A percentile compares a stretch with the other conserved stretches of the same genome.
phyloP scores from a whole-genome alignment of 2,888 invertebrate genomes.

The Trichogramma dendrolimi region DNA sequence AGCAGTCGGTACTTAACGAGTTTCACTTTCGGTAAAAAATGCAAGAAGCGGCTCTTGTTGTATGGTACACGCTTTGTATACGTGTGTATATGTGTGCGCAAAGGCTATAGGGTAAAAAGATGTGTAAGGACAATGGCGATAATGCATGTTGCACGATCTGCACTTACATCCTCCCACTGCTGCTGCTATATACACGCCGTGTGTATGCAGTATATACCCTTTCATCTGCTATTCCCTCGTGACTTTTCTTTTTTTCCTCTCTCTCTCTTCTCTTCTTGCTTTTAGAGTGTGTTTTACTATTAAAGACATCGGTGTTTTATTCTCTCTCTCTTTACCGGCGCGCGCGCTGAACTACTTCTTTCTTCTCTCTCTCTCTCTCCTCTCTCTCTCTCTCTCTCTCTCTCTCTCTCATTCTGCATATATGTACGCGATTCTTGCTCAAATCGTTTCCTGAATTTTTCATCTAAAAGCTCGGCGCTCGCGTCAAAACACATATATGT shows the following conservation, averaged over 20 bases:
- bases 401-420: neutral
- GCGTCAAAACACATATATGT: too few species aligned
- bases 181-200: too few species aligned
- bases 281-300: too few species aligned
- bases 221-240: too few species aligned
- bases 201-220: too few species aligned
- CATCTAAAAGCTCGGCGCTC: too few species aligned
- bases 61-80: neutral
- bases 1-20: conserved; percentile 22
- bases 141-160: conserved; percentile 29
- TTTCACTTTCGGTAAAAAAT: conserved; percentile 27
- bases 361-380: neutral
- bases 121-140: conserved; percentile 24
- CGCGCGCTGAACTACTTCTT: too few species aligned
- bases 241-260: neutral
- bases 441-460: too few species aligned
- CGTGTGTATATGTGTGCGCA: too few species aligned
- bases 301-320: neutral
- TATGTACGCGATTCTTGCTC: too few species aligned
- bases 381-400: neutral
- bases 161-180: conserved; percentile 9
- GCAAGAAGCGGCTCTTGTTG: conserved; percentile 14
- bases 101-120: conserved; percentile 13
- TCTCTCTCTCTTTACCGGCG: conserved; percentile 1
- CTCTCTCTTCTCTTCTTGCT: conserved; percentile 1